These are phyloP conservation scores for Erebia ligea DNA, from an alignment of 2,888 invertebrate genomes.

Conservation along the genomic window DNA sequence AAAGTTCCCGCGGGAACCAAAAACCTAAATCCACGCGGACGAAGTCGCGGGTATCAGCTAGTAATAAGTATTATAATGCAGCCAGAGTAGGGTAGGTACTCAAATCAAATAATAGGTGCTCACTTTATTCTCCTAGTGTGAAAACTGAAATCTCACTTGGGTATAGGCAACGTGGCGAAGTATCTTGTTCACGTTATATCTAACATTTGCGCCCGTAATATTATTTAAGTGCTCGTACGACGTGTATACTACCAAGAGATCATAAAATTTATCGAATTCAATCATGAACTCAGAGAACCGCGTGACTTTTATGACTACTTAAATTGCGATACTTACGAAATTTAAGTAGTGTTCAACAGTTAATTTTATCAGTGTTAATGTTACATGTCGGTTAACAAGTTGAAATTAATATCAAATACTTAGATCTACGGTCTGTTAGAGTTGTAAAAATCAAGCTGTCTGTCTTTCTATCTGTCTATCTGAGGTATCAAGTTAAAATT, in stretches of 20 bases:
- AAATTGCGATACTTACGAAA: constrained; percentile 10
- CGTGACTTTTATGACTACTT: constrained; percentile 33
- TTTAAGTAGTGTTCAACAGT: background rate
- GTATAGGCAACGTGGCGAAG: constrained; percentile 12
- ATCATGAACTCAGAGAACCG: constrained; percentile 34
- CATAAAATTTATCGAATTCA: constrained; percentile 46
- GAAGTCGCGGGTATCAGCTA: too few species aligned
- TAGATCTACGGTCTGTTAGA: too few species aligned
- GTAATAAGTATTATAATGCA: background rate
- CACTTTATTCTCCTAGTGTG: background rate
- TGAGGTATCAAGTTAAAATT: too few species aligned
- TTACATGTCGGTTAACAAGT: too few species aligned
- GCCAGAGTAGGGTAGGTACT: background rate
- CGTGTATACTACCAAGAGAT: constrained; percentile 41
- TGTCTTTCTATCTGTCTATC: too few species aligned
- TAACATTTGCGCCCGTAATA: constrained; percentile 34
- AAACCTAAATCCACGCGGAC: too few species aligned
- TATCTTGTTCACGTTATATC: constrained; percentile 31
- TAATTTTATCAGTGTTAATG: too few species aligned
- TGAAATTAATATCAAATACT: too few species aligned
- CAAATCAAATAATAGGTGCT: background rate
- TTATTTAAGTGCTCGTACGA: constrained; percentile 43
- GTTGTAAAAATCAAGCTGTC: too few species aligned
- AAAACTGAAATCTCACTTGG: constrained; percentile 8
- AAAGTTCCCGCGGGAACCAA: too few species aligned